phyloP scores from a whole-genome alignment of 1,140 invertebrate genomes.

The Drosophila persimilis region DNA sequence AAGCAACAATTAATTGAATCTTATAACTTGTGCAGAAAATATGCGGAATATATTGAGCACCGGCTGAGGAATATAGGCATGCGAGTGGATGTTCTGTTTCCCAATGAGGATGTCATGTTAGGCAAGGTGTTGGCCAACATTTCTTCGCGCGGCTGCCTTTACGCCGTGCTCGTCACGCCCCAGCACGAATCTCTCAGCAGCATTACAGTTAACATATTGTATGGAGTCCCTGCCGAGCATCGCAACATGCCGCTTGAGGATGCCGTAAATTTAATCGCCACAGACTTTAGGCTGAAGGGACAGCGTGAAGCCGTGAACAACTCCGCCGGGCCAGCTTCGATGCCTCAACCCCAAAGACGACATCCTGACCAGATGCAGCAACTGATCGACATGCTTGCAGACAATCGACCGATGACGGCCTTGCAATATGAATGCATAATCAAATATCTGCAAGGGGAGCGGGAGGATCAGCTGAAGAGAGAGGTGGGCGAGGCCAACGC shows the following conservation, averaged over 20 bases:
- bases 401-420: constrained; percentile 90
- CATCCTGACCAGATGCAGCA: constrained; percentile 90
- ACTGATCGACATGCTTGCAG: constrained; percentile 90
- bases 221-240: constrained; percentile 94
- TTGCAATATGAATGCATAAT: constrained; percentile 92
- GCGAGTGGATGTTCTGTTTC: constrained; percentile 93
- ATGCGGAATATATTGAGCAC: constrained; percentile 94
- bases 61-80: constrained; percentile 91
- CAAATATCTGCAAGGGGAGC: constrained; percentile 90
- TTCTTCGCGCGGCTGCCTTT: constrained; percentile 91
- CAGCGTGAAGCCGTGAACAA: constrained; percentile 35
- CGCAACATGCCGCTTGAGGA: constrained; percentile 97
- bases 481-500: constrained; percentile 86
- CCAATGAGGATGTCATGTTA: constrained; percentile 93
- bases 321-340: neutral
- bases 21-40: constrained; percentile 85
- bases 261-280: constrained; percentile 90
- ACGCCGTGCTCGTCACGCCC: constrained; percentile 93
- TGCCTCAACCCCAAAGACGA: constrained; percentile 19
- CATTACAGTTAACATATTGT: constrained; percentile 94
- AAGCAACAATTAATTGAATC: neutral
- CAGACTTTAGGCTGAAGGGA: constrained; percentile 92
- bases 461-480: constrained; percentile 88
- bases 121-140: constrained; percentile 94
- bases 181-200: constrained; percentile 93